Conservation (phyloP, 2,797 vertebrate species). For the Ambastaia sidthimunki region DNA sequence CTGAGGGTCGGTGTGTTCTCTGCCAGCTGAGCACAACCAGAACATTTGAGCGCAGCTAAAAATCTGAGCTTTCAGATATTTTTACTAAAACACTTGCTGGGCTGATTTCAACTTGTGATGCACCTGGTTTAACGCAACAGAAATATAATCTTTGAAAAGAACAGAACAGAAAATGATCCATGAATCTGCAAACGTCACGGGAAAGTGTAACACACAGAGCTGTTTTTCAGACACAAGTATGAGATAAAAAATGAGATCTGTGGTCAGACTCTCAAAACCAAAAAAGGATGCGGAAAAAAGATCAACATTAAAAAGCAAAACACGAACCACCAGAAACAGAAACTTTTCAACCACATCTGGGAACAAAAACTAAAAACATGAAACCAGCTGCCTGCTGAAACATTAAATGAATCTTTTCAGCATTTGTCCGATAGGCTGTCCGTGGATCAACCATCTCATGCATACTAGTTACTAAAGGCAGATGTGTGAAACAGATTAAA, state of each 20-base stretch:
- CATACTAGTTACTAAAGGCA: not conserved
- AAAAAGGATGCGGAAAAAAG: constrained; percentile 11
- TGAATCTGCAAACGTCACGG: not conserved
- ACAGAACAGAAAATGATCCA: not conserved
- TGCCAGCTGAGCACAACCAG: not conserved
- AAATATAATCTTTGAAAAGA: not conserved
- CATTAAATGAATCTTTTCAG: not conserved
- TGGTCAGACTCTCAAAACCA: constrained; percentile 24
- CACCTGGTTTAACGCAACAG: constrained; percentile 29
- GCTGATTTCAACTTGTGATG: constrained; percentile 19
- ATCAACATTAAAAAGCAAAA: constrained; percentile 15
- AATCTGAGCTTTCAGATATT: constrained; percentile 7
- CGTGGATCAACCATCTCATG: not conserved
- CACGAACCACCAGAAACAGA: constrained; percentile 6
- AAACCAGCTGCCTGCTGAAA: not conserved
- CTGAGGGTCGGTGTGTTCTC: not conserved
- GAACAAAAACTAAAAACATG: not conserved
- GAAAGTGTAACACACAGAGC: not conserved
- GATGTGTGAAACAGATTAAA: not conserved
- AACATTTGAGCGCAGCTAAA: constrained; percentile 40
- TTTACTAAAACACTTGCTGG: constrained; percentile 3
- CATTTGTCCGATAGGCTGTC: not conserved
- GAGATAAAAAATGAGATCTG: not conserved
- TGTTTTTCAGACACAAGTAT: not conserved
- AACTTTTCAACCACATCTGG: not conserved